phyloP scores from a whole-genome alignment of 92 coral and sea anemone species.

The Virgularia gustaviana region DNA sequence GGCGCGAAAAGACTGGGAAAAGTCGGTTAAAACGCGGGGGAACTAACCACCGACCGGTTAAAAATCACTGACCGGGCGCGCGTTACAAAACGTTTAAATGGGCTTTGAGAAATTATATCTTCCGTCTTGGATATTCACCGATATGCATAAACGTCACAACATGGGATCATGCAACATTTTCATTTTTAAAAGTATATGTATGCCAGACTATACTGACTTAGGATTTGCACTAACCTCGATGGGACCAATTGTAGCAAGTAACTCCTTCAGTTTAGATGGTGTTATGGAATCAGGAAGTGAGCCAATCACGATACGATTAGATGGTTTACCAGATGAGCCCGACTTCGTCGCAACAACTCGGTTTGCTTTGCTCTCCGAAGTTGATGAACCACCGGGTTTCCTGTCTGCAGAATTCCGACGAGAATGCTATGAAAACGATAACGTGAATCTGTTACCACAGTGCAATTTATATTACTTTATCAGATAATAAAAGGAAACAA shows the following conservation, averaged over 20 bases:
- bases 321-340: slow-evolving; percentile 83
- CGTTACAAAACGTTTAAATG: too few relatives aligned
- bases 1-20: too few relatives aligned
- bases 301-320: slow-evolving; percentile 97
- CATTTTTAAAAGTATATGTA: too few relatives aligned
- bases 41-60: too few relatives aligned
- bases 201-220: too few relatives aligned
- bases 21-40: too few relatives aligned
- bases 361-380: slow-evolving; percentile 74
- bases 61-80: too few relatives aligned
- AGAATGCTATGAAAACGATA: slow-evolving; percentile 12
- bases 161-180: too few relatives aligned
- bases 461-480: background rate
- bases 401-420: slow-evolving; percentile 68
- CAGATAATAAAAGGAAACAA: background rate
- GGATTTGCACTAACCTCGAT: slow-evolving; percentile 97
- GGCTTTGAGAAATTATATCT: too few relatives aligned
- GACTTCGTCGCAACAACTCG: slow-evolving; percentile 89
- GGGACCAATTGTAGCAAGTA: slow-evolving; percentile 91
- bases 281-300: slow-evolving; percentile 88
- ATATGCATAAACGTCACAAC: too few relatives aligned
- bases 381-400: slow-evolving; percentile 64
- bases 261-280: slow-evolving; percentile 84
- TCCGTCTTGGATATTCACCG: too few relatives aligned
- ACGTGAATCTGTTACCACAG: background rate